These are phyloP conservation scores for Euphonia xanthogaster DNA, from an alignment of 2,797 vertebrate genomes.

Conservation along the genomic window DNA sequence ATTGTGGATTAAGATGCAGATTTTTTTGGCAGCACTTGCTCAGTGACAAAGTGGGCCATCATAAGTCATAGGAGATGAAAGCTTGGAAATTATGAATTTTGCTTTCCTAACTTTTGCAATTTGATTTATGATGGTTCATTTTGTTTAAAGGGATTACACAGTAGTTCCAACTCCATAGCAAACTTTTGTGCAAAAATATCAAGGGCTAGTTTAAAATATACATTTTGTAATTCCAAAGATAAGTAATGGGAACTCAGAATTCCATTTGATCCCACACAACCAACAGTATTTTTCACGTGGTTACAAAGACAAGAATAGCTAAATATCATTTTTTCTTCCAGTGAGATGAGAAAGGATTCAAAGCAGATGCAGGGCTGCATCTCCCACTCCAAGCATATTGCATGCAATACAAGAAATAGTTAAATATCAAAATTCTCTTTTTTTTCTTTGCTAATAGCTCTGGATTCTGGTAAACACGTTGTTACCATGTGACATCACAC, in stretches of 20 bases:
- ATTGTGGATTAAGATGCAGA: constrained; percentile 17
- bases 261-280: neutral
- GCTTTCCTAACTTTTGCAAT: neutral
- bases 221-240: neutral
- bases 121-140: neutral
- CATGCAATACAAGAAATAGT: neutral
- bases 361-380: neutral
- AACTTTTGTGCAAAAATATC: neutral
- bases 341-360: neutral
- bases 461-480: neutral
- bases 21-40: constrained; percentile 35
- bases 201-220: neutral
- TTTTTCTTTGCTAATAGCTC: neutral
- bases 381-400: neutral
- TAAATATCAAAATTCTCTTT: neutral
- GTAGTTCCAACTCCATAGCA: neutral
- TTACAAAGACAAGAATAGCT: neutral
- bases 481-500: neutral
- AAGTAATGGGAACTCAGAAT: neutral
- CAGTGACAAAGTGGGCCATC: neutral
- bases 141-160: neutral
- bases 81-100: neutral
- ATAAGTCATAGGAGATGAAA: neutral
- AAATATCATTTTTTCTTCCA: neutral
- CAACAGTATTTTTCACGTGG: neutral